phyloP scores from a whole-genome alignment of 2,113 vertebrate genomes.

The Chascanopsetta lugubris region DNA sequence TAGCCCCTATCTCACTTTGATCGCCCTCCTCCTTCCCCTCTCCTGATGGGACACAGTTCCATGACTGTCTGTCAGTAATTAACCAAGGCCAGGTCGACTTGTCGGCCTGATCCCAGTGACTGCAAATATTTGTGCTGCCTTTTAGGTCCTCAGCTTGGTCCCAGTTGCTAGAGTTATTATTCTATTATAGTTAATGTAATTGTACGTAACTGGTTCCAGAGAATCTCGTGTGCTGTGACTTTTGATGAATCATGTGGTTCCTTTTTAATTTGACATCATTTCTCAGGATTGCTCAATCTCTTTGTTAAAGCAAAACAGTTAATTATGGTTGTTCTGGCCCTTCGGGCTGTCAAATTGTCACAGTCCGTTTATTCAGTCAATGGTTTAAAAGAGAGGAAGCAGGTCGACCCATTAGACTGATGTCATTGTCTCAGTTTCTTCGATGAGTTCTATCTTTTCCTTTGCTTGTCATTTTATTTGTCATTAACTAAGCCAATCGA shows the following conservation, averaged over 20 bases:
- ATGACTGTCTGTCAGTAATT: slow-evolving; percentile 53
- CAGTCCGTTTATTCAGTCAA: neutral
- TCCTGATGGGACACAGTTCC: slow-evolving; percentile 34
- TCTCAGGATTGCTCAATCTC: neutral
- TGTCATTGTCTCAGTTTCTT: neutral
- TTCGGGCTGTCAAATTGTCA: neutral
- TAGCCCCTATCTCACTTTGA: slow-evolving; percentile 41
- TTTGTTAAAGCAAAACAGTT: neutral
- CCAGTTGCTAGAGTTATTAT: slow-evolving; percentile 17
- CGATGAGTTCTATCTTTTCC: too few relatives aligned
- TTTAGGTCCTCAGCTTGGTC: neutral
- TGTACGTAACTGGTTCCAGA: neutral
- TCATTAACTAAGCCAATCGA: too few relatives aligned
- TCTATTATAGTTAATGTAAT: slow-evolving; percentile 21
- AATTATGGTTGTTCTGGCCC: neutral
- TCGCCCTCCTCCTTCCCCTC: slow-evolving; percentile 25
- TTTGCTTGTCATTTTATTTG: too few relatives aligned
- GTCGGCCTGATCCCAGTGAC: slow-evolving; percentile 19
- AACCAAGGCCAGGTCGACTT: slow-evolving; percentile 20
- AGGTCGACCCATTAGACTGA: neutral
- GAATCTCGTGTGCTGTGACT: slow-evolving; percentile 6
- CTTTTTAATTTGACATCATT: neutral
- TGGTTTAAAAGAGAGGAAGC: neutral
- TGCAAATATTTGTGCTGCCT: slow-evolving; percentile 5
- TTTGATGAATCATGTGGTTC: slow-evolving; percentile 19